These are phyloP conservation scores for Caenorhabditis drosophilae DNA, from an alignment of 2,888 invertebrate species.

Conservation along the genomic window DNA sequence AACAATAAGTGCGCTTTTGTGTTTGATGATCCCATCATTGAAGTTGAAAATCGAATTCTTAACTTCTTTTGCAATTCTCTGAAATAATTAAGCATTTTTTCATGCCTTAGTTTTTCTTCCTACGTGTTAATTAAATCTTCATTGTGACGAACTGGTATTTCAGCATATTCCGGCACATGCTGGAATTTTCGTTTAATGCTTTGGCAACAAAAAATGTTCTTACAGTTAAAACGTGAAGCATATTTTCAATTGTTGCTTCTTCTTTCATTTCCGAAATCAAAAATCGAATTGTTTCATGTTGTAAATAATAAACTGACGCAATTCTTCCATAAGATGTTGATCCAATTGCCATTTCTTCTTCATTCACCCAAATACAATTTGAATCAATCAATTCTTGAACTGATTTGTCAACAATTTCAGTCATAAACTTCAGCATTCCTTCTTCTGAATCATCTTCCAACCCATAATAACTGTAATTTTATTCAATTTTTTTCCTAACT, in stretches of 20 bases:
- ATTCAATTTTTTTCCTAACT: background rate
- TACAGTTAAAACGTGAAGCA: slow-evolving; percentile 78
- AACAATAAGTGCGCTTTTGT: slow-evolving; percentile 90
- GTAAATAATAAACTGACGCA: slow-evolving; percentile 93
- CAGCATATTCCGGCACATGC: slow-evolving; percentile 85
- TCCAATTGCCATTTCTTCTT: slow-evolving; percentile 67
- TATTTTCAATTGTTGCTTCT: slow-evolving; percentile 77
- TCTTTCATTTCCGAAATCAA: slow-evolving; percentile 79
- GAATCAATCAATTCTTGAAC: slow-evolving; percentile 79
- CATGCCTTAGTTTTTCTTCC: slow-evolving; percentile 5
- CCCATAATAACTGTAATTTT: slow-evolving; percentile 79
- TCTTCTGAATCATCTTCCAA: slow-evolving; percentile 76
- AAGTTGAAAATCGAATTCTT: slow-evolving; percentile 67
- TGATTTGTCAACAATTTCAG: slow-evolving; percentile 81
- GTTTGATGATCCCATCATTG: slow-evolving; percentile 86
- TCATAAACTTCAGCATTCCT: slow-evolving; percentile 77
- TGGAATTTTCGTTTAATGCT: slow-evolving; percentile 47
- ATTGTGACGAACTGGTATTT: slow-evolving; percentile 95
- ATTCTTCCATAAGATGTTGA: slow-evolving; percentile 87
- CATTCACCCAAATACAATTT: slow-evolving; percentile 81
- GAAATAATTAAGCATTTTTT: slow-evolving; percentile 4
- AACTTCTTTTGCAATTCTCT: slow-evolving; percentile 33
- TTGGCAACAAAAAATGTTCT: slow-evolving; percentile 1
- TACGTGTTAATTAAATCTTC: slow-evolving; percentile 91
- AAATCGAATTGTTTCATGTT: slow-evolving; percentile 86